phyloP scores from a whole-genome alignment of 2,113 vertebrate species.

The Pandion haliaetus region DNA sequence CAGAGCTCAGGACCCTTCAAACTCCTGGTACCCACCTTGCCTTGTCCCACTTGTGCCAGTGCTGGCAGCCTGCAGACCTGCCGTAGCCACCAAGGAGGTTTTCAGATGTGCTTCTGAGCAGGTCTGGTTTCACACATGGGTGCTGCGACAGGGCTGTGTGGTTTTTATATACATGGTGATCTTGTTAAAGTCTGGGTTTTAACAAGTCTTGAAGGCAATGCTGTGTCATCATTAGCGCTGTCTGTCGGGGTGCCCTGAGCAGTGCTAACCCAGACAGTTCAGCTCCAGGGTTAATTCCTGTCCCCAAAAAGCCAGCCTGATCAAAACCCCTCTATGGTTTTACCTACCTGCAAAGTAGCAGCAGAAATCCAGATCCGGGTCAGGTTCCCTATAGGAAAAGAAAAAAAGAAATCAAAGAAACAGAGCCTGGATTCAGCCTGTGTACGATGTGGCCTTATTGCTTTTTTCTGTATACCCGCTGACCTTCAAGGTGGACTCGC shows the following conservation, averaged over 20 bases:
- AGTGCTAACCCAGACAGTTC: background rate
- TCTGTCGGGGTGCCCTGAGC: background rate
- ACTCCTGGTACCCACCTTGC: background rate
- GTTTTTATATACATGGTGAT: background rate
- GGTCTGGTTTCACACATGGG: background rate
- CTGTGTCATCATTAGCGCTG: background rate
- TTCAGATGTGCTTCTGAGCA: background rate
- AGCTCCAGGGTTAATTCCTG: background rate
- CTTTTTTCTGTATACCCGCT: background rate
- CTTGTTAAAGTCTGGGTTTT: background rate
- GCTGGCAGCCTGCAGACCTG: background rate
- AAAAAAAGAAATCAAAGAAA: background rate
- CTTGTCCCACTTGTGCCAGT: background rate
- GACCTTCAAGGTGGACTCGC: background rate
- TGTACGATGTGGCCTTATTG: background rate
- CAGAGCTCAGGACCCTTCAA: background rate
- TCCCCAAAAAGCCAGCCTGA: background rate
- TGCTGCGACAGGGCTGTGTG: accelerated
- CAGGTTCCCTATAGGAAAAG: background rate
- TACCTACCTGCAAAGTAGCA: background rate
- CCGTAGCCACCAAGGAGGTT: accelerated
- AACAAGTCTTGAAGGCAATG: background rate
- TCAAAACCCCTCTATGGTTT: background rate
- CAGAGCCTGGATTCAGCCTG: background rate
- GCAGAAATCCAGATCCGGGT: background rate